These are phyloP conservation scores for Dromaius novaehollandiae DNA, from an alignment of 2,113 vertebrate species.

Conservation along the genomic window DNA sequence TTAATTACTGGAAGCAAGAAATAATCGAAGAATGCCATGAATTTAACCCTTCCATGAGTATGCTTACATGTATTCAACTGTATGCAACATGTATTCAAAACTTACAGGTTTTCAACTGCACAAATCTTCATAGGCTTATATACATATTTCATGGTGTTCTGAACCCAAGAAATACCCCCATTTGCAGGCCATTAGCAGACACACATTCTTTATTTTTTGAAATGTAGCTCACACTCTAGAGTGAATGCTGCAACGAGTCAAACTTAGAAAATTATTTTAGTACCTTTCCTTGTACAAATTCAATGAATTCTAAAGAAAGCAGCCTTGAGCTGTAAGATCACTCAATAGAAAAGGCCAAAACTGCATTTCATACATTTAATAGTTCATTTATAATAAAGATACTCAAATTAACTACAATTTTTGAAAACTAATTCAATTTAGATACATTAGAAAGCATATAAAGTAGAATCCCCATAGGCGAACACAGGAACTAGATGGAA, in stretches of 20 bases:
- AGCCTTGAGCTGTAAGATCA: constrained; percentile 44
- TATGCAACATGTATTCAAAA: too few relatives aligned
- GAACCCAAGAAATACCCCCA: constrained; percentile 35
- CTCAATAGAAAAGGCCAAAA: constrained; percentile 60
- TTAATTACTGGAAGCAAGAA: constrained; percentile 62
- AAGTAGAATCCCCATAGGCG: constrained; percentile 55
- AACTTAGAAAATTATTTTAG: constrained; percentile 21
- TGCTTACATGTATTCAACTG: background rate
- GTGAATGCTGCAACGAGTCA: constrained; percentile 19
- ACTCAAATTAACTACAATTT: constrained; percentile 5
- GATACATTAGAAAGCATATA: constrained; percentile 34
- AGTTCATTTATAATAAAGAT: background rate
- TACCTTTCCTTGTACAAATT: constrained; percentile 45
- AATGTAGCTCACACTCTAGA: constrained; percentile 28
- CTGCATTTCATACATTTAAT: constrained; percentile 19
- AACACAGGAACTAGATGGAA: constrained; percentile 57
- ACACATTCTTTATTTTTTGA: constrained; percentile 33
- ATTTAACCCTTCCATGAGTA: constrained; percentile 68
- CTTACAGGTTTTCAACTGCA: constrained; percentile 63
- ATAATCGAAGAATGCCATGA: constrained; percentile 51
- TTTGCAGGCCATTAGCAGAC: constrained; percentile 59
- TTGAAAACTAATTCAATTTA: constrained; percentile 24
- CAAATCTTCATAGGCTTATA: constrained; percentile 60
- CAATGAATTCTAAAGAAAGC: constrained; percentile 23
- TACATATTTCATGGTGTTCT: constrained; percentile 59